Evolutionary conservation across 35 echinoderm and acorn worm species (phyloP), one percentile per base, ranked within the genome.

Genomic region (Heliocidaris erythrogramma): DNA sequence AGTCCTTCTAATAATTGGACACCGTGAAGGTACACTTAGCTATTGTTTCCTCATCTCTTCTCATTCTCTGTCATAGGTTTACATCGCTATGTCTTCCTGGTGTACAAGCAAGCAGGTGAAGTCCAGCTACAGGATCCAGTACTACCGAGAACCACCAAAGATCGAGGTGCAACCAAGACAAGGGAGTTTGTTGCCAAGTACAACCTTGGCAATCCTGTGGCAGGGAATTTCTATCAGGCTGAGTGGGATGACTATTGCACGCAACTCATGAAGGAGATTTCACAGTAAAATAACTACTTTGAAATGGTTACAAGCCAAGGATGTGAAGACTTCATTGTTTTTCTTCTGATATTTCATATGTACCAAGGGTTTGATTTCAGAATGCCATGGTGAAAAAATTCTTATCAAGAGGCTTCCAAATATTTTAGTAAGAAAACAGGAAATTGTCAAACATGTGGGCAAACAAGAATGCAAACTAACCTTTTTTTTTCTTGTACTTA

Each of bases 161-260:
- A 91, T 30, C 95, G 98, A 59, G 97, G 92, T 5, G 60, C 92
- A 13, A 96, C 95, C 95, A 99, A 97, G 29, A 95, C 96, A 48
- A 42, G 93, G 31, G 90, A 96, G 47, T 96, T 99, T 97, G 97
- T 96, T 65, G 85, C 94, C 47, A 59, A 91, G 17, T 92, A 99
- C 87, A 92, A 93, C 18, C 95, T 99, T 2, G 98, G 98, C 3
- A 88, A 95, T 14, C 98, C 97, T 24, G 95, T 99, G 11, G 98
- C 98, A 9, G 97, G 95, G 24, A 99, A 99, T 53, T 97, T 97
- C 49, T 95, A 92, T 49, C 97, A 99, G 65, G 98, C 98, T 8
- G 98, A 99, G 60, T 97, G 84, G 92, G 98, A 99, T 86, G 98
- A 99, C 52, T 99, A 99, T 89, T 97, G 97, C 8, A 93, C 97